Evolutionary conservation across 2,888 invertebrate genomes (phyloP), one percentile per base, ranked within the genome.

Genomic region (Aethes cnicana): DNA sequence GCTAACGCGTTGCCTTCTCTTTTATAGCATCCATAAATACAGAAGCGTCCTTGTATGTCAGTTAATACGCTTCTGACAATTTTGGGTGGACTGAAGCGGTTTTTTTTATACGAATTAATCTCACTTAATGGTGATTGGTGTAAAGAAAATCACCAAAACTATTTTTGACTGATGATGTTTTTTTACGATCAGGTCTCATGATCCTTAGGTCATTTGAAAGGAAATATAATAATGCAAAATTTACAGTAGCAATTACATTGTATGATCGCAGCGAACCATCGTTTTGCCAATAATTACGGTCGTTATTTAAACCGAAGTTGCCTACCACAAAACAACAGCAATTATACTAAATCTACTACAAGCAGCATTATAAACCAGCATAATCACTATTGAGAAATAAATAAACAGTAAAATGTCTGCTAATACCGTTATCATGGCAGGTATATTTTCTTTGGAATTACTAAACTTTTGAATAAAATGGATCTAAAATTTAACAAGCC

Each of bases 281-380:
- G 33, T 54, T 49, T 43, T 36, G 36, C 16, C 47, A 53, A 43
- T 43, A 43, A 55, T 46, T 56, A 48, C 42, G 35, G 35, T 39
- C 56, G 57, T 58, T 56, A 57, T 44, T 32, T 49, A 20, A 56
- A 46, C 61, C 62, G 63, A 57, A 58, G 36, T 56, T 61, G 54
- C 47, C 55, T 48, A 50, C 61, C 53, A 47, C 57, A 60, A 61
- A 66, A 47, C 42, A n/a, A 54, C 55, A 23, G 42, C 52, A 57
- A 64, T 69, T 62, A 62, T 39, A 62, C 57, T 62, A 63, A 63
- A 58, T 58, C 42, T 44, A 54, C 50, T 55, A 42, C 32, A 32
- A 23, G 36, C 32, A 33, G 11, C 42, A 53, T 42, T 36, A 44
- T 25, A 21, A 35, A 16, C 47, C 30, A 36, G 23, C n/a, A 21